Evolutionary conservation across 2,113 vertebrate species (phyloP), one percentile per base, ranked within the genome.

Genomic region (Chascanopsetta lugubris): DNA sequence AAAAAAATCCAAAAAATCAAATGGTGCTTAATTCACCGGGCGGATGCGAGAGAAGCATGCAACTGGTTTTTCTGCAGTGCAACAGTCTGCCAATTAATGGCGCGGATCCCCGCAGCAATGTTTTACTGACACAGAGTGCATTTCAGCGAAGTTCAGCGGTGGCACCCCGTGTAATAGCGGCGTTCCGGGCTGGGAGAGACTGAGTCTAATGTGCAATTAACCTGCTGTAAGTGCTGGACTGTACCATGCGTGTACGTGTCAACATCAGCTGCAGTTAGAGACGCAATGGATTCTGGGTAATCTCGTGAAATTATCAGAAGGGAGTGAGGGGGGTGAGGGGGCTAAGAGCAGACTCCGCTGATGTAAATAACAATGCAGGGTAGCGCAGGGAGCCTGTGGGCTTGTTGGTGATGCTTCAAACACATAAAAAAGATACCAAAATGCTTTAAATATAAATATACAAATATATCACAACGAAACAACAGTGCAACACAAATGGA

Each of bases 121-220:
- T 22, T 53, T 67, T 49, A 72, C 56, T 55, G 30, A 48, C 25
- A 55, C 68, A 76, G 2, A 65, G 61, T 46, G 38, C 30, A 63
- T 55, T 51, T 59, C 42, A 17, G 43, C 15, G 17, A 42, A 68
- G 70, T 48, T 82, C 51, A 75, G 54, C 75, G 53, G 42, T 69
- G 54, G 25, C 38, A 40, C 42, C 21, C 38, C 60, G 38, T 42
- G 38, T 42, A 42, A 18, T 11, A 42, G 38, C 38, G n/a, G 38
- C 17, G 1, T 8, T 72, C 56, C 5, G n/a, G n/a, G n/a, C n/a
- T 8, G 26, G 46, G 46, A 69, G 68, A 62, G 43, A 57, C 48
- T 27, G 38, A 36, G 40, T 36, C 56, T 48, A 1, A 47, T 75
- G 77, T 43, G 47, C 73, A 75, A 85, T 86, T 87, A 74, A 75